Evolutionary conservation across 1,140 invertebrate species (phyloP).

Genomic region (Calliopsis andreniformis): DNA sequence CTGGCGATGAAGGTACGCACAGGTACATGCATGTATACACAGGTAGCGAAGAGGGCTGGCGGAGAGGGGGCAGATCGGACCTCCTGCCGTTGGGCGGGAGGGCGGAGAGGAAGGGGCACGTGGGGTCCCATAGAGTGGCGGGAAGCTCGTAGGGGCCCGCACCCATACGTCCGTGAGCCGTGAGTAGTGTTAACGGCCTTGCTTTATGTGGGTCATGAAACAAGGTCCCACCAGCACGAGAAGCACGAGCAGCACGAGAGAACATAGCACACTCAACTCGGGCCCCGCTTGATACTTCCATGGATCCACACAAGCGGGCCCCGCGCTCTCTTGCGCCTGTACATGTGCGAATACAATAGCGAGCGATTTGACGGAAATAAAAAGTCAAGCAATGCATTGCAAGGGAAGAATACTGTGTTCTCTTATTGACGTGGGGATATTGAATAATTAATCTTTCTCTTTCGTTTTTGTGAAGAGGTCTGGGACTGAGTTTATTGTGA

Average conservation of each 20-base stretch:
- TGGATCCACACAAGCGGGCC: neutral
- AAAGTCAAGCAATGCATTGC: neutral
- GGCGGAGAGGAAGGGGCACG: conserved; percentile 46
- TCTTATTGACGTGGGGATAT: neutral
- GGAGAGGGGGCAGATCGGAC: neutral
- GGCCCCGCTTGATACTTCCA: neutral
- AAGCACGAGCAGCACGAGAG: conserved; percentile 69
- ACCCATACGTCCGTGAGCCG: conserved; percentile 40
- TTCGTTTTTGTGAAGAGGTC: too few species aligned
- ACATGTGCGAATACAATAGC: conserved; percentile 4
- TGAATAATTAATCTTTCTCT: too few species aligned
- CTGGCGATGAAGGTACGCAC: neutral
- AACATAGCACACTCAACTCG: conserved; percentile 58
- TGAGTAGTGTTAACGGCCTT: conserved; percentile 78
- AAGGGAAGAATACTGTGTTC: neutral
- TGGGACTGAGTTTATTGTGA: too few species aligned
- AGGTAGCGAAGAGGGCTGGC: conserved; percentile 20
- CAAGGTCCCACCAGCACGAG: conserved; percentile 77
- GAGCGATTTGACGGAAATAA: conserved; percentile 12
- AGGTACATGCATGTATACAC: conserved; percentile 12
- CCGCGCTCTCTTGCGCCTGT: neutral
- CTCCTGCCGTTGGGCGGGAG: neutral
- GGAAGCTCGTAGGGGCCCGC: conserved; percentile 42
- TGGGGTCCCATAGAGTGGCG: conserved; percentile 57
- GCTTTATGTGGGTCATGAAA: conserved; percentile 80